Percentiles rank a stretch among this genome's conserved stretches.
Evolutionary conservation across 2,113 vertebrate genomes (phyloP).

Genomic region (Trichechus manatus): DNA sequence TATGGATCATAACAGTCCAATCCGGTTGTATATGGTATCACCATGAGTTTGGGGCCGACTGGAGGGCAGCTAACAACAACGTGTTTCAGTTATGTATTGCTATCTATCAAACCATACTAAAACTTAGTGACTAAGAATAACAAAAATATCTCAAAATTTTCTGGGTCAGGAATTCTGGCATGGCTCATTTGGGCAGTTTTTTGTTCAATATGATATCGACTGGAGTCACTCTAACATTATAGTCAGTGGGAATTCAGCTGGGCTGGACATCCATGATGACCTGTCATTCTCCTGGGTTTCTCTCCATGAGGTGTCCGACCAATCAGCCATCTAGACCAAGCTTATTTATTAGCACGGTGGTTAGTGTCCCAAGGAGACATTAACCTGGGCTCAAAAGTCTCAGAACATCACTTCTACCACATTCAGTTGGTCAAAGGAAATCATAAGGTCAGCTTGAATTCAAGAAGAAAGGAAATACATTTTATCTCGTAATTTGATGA

Average conservation of each 20-base stretch:
- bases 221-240: background rate
- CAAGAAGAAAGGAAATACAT: background rate
- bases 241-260: background rate
- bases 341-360: background rate
- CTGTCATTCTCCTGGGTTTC: background rate
- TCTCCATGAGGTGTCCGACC: background rate
- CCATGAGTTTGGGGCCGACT: too few relatives aligned
- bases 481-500: background rate
- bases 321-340: background rate
- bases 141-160: too few relatives aligned
- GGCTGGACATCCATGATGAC: too few relatives aligned
- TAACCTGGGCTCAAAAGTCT: too few relatives aligned
- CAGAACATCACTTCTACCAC: background rate
- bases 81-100: too few relatives aligned
- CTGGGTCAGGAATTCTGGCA: too few relatives aligned
- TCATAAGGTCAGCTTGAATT: background rate
- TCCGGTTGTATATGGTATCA: too few relatives aligned
- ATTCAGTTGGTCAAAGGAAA: background rate
- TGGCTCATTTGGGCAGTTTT: background rate
- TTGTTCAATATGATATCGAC: background rate
- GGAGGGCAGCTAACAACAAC: too few relatives aligned
- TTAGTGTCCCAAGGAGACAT: background rate
- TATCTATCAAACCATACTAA: too few relatives aligned
- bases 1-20: too few relatives aligned
- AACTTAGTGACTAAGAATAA: too few relatives aligned